Conservation (phyloP, 1,140 invertebrate species). For the Cydia amplana region DNA sequence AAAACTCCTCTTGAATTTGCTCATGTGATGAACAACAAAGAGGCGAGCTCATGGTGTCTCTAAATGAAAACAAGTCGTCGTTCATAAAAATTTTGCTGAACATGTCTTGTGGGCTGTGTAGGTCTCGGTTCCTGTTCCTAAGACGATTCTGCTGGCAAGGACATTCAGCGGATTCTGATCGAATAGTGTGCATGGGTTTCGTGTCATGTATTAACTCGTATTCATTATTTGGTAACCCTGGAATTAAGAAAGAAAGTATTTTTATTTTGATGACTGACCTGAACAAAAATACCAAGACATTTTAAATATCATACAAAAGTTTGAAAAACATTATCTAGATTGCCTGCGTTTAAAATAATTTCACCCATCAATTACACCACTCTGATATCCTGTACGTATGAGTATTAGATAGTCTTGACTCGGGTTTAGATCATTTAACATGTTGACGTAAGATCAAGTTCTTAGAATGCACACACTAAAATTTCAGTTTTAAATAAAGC, state of each 20-base stretch:
- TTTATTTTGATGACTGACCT: too few relatives aligned
- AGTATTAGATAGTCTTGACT: too few relatives aligned
- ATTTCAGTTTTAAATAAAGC: too few relatives aligned
- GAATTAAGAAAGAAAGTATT: neutral
- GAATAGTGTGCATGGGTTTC: neutral
- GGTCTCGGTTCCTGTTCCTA: conserved; percentile 43
- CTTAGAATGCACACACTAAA: too few relatives aligned
- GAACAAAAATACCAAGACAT: too few relatives aligned
- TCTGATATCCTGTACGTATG: too few relatives aligned
- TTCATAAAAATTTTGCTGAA: conserved; percentile 57
- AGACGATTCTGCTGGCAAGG: conserved; percentile 45
- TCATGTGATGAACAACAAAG: conserved; percentile 65
- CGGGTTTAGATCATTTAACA: too few relatives aligned
- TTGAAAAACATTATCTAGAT: too few relatives aligned
- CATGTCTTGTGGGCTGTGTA: conserved; percentile 49
- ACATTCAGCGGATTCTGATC: conserved; percentile 48
- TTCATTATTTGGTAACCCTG: neutral
- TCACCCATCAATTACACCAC: too few relatives aligned
- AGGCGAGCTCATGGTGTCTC: conserved; percentile 50
- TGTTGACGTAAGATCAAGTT: too few relatives aligned
- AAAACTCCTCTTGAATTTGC: conserved; percentile 56
- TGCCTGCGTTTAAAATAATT: too few relatives aligned
- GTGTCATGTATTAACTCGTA: neutral
- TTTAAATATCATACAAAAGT: too few relatives aligned
- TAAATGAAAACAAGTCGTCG: conserved; percentile 57